Base-by-base conservation (phyloP, 2,113 vertebrate species). In the Butorides virescens region DNA sequence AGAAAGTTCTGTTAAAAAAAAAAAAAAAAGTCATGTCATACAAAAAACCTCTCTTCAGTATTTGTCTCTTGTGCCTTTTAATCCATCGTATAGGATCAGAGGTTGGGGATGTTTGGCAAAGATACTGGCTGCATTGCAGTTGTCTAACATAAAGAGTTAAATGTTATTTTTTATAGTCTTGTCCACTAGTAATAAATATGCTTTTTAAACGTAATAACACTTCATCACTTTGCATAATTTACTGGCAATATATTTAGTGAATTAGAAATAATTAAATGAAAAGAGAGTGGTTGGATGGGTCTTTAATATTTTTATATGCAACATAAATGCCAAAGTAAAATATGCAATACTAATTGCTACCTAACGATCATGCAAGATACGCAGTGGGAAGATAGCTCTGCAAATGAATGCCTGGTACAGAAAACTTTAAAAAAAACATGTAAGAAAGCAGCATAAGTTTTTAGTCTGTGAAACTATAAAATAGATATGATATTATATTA, bases 181-280 rank as follows among this genome's bases (percentile, higher is more conserved):
- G 36, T 56, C 92, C 61, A 37, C n/a, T 15, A 23, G 50, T 42
- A 59, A 50, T 62, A 74, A 93, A 30, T 65, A 68, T 1, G 13
- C 3, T 47, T 81, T 65, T 49, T 37, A 47, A 44, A 61, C 0
- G 1, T 18, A 62, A 47, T n/a, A 68, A 34, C 39, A 82, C 78
- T 59, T 78, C 22, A 52, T 81, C 39, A 36, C 34, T 88, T 78
- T 15, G 25, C 52, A 19, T 55, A 59, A 85, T 93, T 82, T 39
- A 23, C 83, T 89, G 80, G 50, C 81, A 87, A 74, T 86, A 21
- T 3, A 12, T 55, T 34, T 77, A 59, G 56, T 27, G 56, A 90
- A 84, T 82, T 67, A 42, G 86, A 88, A 93, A 95, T 66, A 82
- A 88, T 88, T 56, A 70, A 79, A 92, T 66, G 59, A 87, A 83